Conservation (phyloP, 2,797 vertebrate genomes). For the Falco concolor region DNA sequence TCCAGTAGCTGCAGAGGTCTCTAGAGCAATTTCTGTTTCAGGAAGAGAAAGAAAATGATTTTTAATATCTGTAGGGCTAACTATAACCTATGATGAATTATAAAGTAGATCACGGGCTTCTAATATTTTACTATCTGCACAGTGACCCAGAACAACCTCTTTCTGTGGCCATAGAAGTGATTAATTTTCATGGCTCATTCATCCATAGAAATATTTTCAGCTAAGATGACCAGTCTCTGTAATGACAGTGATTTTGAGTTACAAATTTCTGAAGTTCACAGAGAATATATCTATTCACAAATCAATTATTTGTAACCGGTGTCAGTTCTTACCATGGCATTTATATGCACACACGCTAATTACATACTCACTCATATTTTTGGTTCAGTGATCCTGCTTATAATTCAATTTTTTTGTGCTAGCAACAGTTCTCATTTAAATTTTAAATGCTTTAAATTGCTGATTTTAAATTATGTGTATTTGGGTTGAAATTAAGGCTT, state of each 20-base stretch:
- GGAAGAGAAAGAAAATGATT: neutral
- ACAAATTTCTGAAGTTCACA: neutral
- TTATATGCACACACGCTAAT: neutral
- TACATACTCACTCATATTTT: neutral
- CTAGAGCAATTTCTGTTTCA: slow-evolving; percentile 1
- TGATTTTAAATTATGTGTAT: neutral
- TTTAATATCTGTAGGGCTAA: slow-evolving; percentile 9
- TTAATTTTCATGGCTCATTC: slow-evolving; percentile 18
- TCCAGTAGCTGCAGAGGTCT: neutral
- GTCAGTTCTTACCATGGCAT: neutral
- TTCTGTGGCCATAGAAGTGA: slow-evolving; percentile 11
- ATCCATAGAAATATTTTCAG: neutral
- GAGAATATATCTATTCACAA: neutral
- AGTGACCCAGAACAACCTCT: slow-evolving; percentile 23
- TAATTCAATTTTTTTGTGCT: neutral
- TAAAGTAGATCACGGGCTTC: slow-evolving; percentile 16
- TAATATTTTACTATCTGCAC: slow-evolving; percentile 35
- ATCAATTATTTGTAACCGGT: slow-evolving; percentile 4
- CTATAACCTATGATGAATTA: slow-evolving; percentile 35
- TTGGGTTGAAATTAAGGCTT: neutral
- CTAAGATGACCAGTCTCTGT: neutral
- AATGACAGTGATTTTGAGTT: neutral
- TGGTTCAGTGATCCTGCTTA: neutral
- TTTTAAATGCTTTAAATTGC: neutral
- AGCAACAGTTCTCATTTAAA: neutral